phyloP scores from a whole-genome alignment of 2,888 invertebrate genomes.

The Epistrophe grossulariae region DNA sequence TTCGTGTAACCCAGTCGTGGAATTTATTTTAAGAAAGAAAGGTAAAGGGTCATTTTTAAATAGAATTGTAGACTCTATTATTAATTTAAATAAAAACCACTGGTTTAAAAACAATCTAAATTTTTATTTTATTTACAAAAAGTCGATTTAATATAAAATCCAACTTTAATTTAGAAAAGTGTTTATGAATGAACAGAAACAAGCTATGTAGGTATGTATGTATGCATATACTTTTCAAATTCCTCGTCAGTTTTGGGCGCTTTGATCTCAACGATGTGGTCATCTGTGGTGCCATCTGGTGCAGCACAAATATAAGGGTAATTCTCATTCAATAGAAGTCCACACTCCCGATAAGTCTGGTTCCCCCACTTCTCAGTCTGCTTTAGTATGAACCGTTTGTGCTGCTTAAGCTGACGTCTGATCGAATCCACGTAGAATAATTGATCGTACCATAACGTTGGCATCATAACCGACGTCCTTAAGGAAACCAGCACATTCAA shows the following conservation, averaged over 20 bases:
- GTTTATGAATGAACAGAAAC: no score
- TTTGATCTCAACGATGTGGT: slow-evolving; percentile 83
- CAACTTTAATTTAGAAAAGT: no score
- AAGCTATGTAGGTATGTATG: no score
- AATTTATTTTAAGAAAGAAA: no score
- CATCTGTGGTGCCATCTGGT: slow-evolving; percentile 83
- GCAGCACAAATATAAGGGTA: slow-evolving; percentile 82
- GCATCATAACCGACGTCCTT: slow-evolving; percentile 94
- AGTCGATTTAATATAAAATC: no score
- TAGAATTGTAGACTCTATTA: no score
- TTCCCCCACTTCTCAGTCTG: slow-evolving; percentile 83
- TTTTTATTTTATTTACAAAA: no score
- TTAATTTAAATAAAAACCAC: no score
- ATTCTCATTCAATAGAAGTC: slow-evolving; percentile 81
- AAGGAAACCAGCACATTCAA: slow-evolving; percentile 97
- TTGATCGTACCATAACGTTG: slow-evolving; percentile 94
- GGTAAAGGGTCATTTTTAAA: no score
- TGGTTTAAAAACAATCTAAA: no score
- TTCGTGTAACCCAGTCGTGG: no score
- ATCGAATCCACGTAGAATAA: slow-evolving; percentile 95
- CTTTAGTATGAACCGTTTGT: slow-evolving; percentile 83
- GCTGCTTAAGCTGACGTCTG: slow-evolving; percentile 85
- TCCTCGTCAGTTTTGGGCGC: slow-evolving; percentile 83
- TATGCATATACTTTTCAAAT: slow-evolving; percentile 83
- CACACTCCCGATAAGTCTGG: slow-evolving; percentile 82